Evolutionary conservation across 2,888 invertebrate genomes (phyloP), one percentile per base, ranked within the genome.

Genomic region (Zele albiditarsus): DNA sequence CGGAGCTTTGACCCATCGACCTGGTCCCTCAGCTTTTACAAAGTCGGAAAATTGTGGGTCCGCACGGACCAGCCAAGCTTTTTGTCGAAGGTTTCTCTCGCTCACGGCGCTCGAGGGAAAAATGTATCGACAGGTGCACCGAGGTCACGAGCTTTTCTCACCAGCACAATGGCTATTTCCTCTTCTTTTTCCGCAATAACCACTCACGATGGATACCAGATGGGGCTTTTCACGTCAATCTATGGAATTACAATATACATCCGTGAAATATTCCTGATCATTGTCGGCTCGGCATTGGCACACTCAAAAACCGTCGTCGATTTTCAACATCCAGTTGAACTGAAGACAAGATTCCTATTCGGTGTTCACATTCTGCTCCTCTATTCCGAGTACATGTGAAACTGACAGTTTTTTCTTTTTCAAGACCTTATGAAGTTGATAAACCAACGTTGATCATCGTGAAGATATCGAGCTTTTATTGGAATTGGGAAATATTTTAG

Each of bases 41-140:
- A 74, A 74, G 73, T 74, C 63, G 53, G 42, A 57, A 74, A 74
- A 74, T 65, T 70, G 74, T 65, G 70, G 28, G 53, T 63, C 65
- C 57, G 27, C 63, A 57, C 42, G 42, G 42, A 31, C 38, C 33
- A 53, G 25, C 53, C 25, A 20, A 60, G 23, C 60, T 46, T 75
- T 71, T 53, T 53, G 6, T 63, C 38, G 53, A 53, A 62, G 69
- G 33, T n/a, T 31, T 66, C 46, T 60, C n/a, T 46, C 23, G 28
- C 53, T 49, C 49, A 33, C 53, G 25, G 25, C 20, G 71, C 31
- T 46, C 58, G 20, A 46, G n/a, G 57, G n/a, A 74, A 74, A 20
- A 25, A 60, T 75, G 58, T 71, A 75, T 75, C 60, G 71, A 71
- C 42, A 66, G 31, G 53, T 69, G 31, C 33, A 38, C 16, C 31